Percentiles rank a stretch among this genome's conserved stretches.
phyloP scores from a whole-genome alignment of 2,797 vertebrate genomes.

The Anguilla obscura region DNA sequence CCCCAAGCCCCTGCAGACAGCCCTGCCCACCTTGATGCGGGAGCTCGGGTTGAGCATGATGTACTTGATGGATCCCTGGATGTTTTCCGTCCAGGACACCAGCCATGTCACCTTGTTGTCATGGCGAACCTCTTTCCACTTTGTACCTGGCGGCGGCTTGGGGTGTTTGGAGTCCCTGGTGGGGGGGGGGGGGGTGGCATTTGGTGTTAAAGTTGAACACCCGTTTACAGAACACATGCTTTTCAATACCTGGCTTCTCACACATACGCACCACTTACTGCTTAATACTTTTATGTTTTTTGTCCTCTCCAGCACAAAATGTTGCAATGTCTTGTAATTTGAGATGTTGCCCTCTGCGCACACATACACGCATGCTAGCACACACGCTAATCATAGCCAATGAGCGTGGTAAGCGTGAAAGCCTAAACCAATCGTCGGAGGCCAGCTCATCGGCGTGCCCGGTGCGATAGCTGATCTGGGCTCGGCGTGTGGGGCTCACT shows the following conservation, averaged over 20 bases:
- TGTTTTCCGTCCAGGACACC: constrained; percentile 97
- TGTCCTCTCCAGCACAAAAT: neutral
- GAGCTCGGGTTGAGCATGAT: constrained; percentile 98
- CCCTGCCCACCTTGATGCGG: constrained; percentile 86
- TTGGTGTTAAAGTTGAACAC: neutral
- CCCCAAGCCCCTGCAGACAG: too few species aligned
- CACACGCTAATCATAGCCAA: neutral
- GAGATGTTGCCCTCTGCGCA: neutral
- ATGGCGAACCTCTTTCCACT: constrained; percentile 95
- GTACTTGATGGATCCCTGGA: constrained; percentile 97
- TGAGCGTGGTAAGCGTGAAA: neutral
- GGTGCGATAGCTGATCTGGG: neutral
- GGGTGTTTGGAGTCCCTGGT: constrained; percentile 89
- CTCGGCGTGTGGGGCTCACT: constrained; percentile 63
- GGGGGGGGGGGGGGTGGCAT: neutral
- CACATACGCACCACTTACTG: neutral
- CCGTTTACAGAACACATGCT: neutral
- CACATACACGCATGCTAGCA: too few species aligned
- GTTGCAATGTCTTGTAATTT: neutral
- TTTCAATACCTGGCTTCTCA: neutral
- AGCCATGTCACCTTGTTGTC: constrained; percentile 98
- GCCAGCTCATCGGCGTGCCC: neutral
- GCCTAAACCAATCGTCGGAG: neutral
- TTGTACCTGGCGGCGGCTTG: constrained; percentile 85
- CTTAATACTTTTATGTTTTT: neutral